Conservation (phyloP, 2,113 vertebrate species). For the Limnothrissa miodon region DNA sequence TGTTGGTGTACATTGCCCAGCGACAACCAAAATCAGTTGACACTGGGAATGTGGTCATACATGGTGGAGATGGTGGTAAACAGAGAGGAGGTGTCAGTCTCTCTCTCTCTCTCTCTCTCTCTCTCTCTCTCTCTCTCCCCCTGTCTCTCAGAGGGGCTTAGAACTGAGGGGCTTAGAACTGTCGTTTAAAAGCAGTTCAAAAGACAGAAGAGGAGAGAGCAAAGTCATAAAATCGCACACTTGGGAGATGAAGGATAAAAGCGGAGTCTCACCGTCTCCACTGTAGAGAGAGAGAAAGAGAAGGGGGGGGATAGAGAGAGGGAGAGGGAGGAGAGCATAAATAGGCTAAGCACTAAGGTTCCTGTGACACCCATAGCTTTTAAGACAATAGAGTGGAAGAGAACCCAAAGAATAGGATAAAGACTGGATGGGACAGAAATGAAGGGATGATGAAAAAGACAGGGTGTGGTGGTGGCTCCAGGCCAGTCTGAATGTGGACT, state of each 20-base stretch:
- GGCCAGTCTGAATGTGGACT: background rate
- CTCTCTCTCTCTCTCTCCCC: background rate
- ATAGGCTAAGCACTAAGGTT: conserved; percentile 37
- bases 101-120: conserved; percentile 36
- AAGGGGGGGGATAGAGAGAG: conserved; percentile 39
- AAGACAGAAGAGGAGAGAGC: conserved; percentile 10
- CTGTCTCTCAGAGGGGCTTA: no score
- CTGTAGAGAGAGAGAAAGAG: conserved; percentile 4
- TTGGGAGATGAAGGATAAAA: conserved; percentile 11
- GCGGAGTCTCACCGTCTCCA: background rate
- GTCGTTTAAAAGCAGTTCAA: background rate
- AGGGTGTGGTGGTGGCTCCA: background rate
- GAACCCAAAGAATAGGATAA: background rate
- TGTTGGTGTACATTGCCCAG: conserved; percentile 33
- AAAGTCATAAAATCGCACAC: conserved; percentile 12
- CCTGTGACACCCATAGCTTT: background rate
- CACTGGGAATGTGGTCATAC: conserved; percentile 51
- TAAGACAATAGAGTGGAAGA: background rate
- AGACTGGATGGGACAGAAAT: background rate
- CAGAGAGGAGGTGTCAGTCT: conserved; percentile 44
- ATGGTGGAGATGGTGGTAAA: conserved; percentile 26
- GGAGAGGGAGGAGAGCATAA: conserved; percentile 23
- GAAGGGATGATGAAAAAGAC: background rate
- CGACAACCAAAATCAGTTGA: conserved; percentile 58
- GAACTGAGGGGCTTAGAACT: background rate